Percentiles rank a stretch among this genome's conserved stretches.
phyloP scores from a whole-genome alignment of 2,888 invertebrate genomes.

The Acholoe squamosa region DNA sequence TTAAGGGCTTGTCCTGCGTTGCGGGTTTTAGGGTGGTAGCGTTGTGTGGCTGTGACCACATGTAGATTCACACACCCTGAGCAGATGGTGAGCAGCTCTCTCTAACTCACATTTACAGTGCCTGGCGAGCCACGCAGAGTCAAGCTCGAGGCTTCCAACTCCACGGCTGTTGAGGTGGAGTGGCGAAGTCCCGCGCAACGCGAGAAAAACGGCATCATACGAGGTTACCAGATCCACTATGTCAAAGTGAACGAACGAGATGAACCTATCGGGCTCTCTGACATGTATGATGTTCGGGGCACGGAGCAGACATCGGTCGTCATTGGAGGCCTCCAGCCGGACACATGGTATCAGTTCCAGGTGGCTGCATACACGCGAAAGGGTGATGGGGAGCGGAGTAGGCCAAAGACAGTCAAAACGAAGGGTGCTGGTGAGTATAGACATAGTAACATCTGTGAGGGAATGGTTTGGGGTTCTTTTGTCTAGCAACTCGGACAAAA shows the following conservation, averaged over 20 bases:
- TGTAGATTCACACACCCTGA: background rate
- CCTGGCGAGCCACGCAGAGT: slow-evolving; percentile 98
- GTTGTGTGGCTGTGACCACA: background rate
- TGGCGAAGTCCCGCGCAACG: slow-evolving; percentile 97
- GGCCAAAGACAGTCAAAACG: slow-evolving; percentile 91
- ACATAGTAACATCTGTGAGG: background rate
- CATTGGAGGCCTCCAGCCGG: slow-evolving; percentile 95
- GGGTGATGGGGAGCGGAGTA: slow-evolving; percentile 97
- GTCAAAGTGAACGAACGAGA: slow-evolving; percentile 68
- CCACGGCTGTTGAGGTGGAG: slow-evolving; percentile 95
- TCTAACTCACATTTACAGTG: slow-evolving; percentile 87
- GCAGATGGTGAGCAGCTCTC: background rate
- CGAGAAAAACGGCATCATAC: slow-evolving; percentile 96
- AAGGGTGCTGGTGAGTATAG: slow-evolving; percentile 75
- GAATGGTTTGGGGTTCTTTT: too few species aligned
- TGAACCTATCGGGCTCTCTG: slow-evolving; percentile 71
- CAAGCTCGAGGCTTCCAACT: slow-evolving; percentile 93
- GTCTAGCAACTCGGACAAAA: too few species aligned
- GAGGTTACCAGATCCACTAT: slow-evolving; percentile 96
- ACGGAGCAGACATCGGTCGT: slow-evolving; percentile 90
- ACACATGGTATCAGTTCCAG: slow-evolving; percentile 93
- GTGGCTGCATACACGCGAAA: slow-evolving; percentile 97
- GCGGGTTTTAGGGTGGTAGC: background rate
- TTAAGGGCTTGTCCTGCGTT: slow-evolving; percentile 37
- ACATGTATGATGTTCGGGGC: slow-evolving; percentile 92